Conservation (phyloP, 2,797 vertebrate species). For the Rhincodon typus region DNA sequence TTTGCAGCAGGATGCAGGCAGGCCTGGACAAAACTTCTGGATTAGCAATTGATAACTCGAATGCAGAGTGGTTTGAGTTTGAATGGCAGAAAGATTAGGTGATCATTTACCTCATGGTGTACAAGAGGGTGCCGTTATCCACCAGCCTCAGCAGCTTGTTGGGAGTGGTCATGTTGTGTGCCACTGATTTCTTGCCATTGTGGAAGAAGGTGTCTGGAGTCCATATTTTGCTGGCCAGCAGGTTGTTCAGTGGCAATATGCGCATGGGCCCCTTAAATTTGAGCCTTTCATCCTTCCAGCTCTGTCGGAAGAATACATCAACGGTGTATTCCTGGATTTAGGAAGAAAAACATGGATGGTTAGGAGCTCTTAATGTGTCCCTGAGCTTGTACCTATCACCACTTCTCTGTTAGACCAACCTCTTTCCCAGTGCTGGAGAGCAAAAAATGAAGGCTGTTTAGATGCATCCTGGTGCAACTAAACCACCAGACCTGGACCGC, state of each 20-base stretch:
- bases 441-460: neutral
- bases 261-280: conserved; percentile 98
- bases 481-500: neutral
- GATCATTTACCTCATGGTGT: conserved; percentile 86
- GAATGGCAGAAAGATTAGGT: neutral
- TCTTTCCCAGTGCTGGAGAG: neutral
- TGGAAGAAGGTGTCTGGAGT: conserved; percentile 98
- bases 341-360: neutral
- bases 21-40: neutral
- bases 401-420: neutral
- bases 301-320: conserved; percentile 96
- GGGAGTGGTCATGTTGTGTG: conserved; percentile 98
- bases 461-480: neutral
- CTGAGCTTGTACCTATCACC: neutral
- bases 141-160: conserved; percentile 95
- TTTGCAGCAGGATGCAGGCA: neutral
- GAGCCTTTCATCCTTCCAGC: conserved; percentile 90
- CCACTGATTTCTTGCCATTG: conserved; percentile 97
- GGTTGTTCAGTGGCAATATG: conserved; percentile 89
- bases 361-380: neutral
- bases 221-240: conserved; percentile 97
- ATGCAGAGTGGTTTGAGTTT: neutral
- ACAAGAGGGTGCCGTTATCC: conserved; percentile 92
- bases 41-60: neutral
- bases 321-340: conserved; percentile 87